Conservation (phyloP, 1,140 invertebrate species). For the honey bee (Apis mellifera) region Amel_HAv3.1 CM009932.2:14026001-14026500, state of each 20-base stretch:
- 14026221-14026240: conserved; percentile 64
- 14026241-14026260: neutral
- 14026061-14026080: too few species aligned
- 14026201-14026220: conserved; percentile 12
- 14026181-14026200: conserved; percentile 26
- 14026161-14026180: conserved; percentile 29
- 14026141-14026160: neutral
- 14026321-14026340: too few species aligned
- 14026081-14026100: too few species aligned
- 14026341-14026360: neutral
- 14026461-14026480: conserved; percentile 7
- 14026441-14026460: neutral
- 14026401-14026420: conserved; percentile 1
- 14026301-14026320: conserved; percentile 7
- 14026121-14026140: neutral
- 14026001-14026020: too few species aligned
- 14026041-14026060: too few species aligned
- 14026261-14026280: conserved; percentile 29
- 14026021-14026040: too few species aligned
- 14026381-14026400: neutral
- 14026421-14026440: too few species aligned
- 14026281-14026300: neutral
- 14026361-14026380: too few species aligned
- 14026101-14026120: too few species aligned
- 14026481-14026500: neutral